Evolutionary conservation across 1,140 invertebrate species (phyloP), one percentile per base, ranked within the genome.

Genomic region (Drosophila serrata): DNA sequence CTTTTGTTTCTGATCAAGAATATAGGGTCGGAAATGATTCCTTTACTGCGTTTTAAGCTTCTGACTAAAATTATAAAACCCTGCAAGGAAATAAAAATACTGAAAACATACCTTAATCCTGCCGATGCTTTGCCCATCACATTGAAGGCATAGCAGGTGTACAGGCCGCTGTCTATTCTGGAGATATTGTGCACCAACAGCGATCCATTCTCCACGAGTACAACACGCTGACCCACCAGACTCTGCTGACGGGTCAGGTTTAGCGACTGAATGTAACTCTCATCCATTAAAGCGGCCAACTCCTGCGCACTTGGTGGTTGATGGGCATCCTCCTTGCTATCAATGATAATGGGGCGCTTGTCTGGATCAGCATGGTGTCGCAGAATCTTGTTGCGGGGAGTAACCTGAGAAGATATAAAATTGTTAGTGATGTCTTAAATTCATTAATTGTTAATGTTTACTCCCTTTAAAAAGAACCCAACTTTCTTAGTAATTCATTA

Each of bases 131-230:
- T 98, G 35, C 96, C 95, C 51, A 96, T 94, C 12, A 96, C 95
- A 93, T 98, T 98, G 62, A 95, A 95, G 15, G 97, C 97, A 82
- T 96, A 95, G 91, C 98, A 99, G 40, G 95, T 95, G 93, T 98
- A 99, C 40, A 95, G 93, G n/a, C 98, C 98, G 75, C 96, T 96
- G 93, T 98, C 97, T 63, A 95, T 94, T 62, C 97, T 94, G 1
- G 94, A 92, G 19, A 97, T 93, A 57, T 95, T 94, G 29, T 94
- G 92, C 35, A 97, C 95, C 75, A 94, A 93, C 15, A 97, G 93
- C 42, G 95, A 95, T 7, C 96, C 96, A 81, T 97, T 96, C 31
- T 94, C 93, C 13, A 96, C 91, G 3, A 97, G 74, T 3, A 93
- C 84, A 31, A 95, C 90, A 11, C 94, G 88, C 33, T 88, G 74